Evolutionary conservation across 2,888 invertebrate genomes (phyloP), one percentile per base, ranked within the genome.

Genomic region (Drymonia ruficornis): DNA sequence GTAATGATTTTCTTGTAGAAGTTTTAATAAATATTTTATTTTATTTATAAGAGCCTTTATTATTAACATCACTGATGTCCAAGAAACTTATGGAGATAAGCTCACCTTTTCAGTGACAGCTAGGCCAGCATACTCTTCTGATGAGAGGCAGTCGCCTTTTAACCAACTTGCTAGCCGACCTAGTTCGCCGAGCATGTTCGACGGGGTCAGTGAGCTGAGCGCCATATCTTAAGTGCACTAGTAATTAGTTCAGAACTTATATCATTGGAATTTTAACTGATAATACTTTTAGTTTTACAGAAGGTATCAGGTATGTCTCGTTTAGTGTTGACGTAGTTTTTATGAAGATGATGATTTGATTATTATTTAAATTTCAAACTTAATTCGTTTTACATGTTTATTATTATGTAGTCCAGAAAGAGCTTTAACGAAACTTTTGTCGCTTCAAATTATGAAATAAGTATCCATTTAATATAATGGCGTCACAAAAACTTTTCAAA

Each of bases 31-130:
- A n/a, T n/a, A n/a, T n/a, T n/a, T n/a, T n/a, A n/a, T n/a, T n/a
- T n/a, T n/a, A n/a, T n/a, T n/a, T n/a, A n/a, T n/a, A n/a, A n/a
- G n/a, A n/a, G n/a, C n/a, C n/a, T n/a, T n/a, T n/a, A n/a, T n/a
- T n/a, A n/a, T n/a, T n/a, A n/a, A n/a, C n/a, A n/a, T n/a, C n/a
- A n/a, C 23, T 23, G 23, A 23, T 0, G 3, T 2, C 23, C 0
- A 6, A 23, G 7, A 23, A 2, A 23, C 23, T 28, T 44, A 23
- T 8, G 8, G 13, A 44, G 28, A 28, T 8, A 18, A 18, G 54
- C 83, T 82, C 70, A 91, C 92, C 91, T 91, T 91, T 68, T 91
- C 92, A 15, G 89, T 87, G 38, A 91, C 91, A 15, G 91, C 81
- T 1, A 91, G 67, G 9, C 91, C 91, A 12, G 82, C 85, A 58